phyloP scores from a whole-genome alignment of 2,888 invertebrate species.

The Epirrhoe tristata region DNA sequence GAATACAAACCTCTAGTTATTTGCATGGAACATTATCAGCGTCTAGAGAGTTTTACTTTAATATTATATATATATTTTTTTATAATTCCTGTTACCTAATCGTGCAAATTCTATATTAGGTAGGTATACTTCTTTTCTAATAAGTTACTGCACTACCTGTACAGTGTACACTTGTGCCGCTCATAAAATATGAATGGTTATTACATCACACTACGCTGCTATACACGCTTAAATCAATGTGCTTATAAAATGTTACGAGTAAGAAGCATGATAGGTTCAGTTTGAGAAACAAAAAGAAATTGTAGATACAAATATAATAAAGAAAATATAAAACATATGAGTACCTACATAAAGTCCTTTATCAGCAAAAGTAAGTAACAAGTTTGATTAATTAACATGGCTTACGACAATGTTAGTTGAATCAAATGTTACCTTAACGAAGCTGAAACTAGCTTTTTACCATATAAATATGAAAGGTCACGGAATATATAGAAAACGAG shows the following conservation, averaged over 20 bases:
- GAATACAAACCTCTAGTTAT: too few relatives aligned
- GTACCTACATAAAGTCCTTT: conserved; percentile 4
- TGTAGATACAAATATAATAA: conserved; percentile 4
- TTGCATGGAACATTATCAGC: too few relatives aligned
- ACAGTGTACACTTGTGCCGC: conserved; percentile 20
- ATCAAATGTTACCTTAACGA: conserved; percentile 5
- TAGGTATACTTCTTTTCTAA: too few relatives aligned
- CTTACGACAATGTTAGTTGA: conserved; percentile 13
- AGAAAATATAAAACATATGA: background rate
- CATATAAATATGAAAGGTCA: background rate
- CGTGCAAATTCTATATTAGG: background rate
- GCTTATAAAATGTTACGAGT: conserved; percentile 58
- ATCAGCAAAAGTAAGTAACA: conserved; percentile 7
- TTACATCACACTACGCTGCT: conserved; percentile 49
- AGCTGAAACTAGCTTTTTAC: background rate
- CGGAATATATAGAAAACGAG: background rate
- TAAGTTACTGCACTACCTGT: background rate
- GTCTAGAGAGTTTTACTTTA: too few relatives aligned
- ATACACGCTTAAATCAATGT: conserved; percentile 63
- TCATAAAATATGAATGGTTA: conserved; percentile 24
- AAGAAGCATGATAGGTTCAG: conserved; percentile 25
- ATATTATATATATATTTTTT: too few relatives aligned
- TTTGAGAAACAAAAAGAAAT: background rate
- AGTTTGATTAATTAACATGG: conserved; percentile 22
- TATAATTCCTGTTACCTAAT: too few relatives aligned